Evolutionary conservation across 2,888 invertebrate genomes (phyloP).

Genomic region (Syrista parreyssii): DNA sequence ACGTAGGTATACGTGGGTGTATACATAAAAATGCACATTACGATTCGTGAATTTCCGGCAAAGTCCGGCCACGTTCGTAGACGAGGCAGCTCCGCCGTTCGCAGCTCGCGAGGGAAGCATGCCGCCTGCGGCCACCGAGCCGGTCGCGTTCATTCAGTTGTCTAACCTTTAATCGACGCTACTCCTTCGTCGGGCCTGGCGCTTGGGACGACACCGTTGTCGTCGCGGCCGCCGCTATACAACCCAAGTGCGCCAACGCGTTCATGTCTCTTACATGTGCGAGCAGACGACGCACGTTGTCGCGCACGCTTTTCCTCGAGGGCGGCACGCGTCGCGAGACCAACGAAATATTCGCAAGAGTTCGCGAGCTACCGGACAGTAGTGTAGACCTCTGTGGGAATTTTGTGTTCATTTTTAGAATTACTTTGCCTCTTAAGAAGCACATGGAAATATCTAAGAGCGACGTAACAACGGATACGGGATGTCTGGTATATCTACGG

Average conservation of each 20-base stretch:
- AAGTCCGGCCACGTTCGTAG: conserved; percentile 21
- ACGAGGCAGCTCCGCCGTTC: conserved; percentile 22
- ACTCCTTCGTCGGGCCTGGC: neutral
- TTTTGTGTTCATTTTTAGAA: too few relatives aligned
- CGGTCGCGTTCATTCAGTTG: conserved; percentile 34
- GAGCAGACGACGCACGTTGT: too few relatives aligned
- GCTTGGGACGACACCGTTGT: neutral
- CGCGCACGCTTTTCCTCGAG: too few relatives aligned
- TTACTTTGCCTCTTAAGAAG: too few relatives aligned
- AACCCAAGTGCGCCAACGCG: too few relatives aligned
- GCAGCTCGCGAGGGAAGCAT: conserved; percentile 13
- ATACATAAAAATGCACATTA: conserved; percentile 15
- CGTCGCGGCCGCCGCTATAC: too few relatives aligned
- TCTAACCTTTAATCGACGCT: conserved; percentile 31
- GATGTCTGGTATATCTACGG: too few relatives aligned
- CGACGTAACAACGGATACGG: too few relatives aligned
- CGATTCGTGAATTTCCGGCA: conserved; percentile 24
- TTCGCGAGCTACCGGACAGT: neutral
- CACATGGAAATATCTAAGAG: too few relatives aligned
- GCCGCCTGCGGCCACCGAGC: conserved; percentile 23
- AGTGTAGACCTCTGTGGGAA: too few relatives aligned
- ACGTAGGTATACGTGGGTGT: neutral
- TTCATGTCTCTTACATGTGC: too few relatives aligned
- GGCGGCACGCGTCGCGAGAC: neutral
- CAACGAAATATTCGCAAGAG: neutral